Evolutionary conservation across 2,797 vertebrate genomes (phyloP).

Genomic region (Lophius americanus): DNA sequence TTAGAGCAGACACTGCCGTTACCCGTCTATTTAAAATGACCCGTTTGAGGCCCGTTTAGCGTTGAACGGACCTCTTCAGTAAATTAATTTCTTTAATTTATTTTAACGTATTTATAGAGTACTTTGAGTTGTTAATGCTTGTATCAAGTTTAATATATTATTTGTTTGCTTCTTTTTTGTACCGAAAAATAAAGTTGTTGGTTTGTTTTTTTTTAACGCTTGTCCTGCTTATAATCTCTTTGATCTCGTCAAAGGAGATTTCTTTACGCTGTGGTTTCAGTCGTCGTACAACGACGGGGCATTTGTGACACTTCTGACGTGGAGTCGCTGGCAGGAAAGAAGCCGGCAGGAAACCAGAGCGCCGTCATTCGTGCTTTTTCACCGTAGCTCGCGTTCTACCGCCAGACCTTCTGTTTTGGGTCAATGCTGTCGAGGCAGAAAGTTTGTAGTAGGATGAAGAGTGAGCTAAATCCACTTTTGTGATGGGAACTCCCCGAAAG

Average conservation of each 20-base stretch:
- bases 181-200: slow-evolving; percentile 81
- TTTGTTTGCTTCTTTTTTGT: slow-evolving; percentile 79
- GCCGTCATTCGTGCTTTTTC: slow-evolving; percentile 38
- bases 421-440: no score
- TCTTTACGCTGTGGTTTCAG: no score
- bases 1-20: slow-evolving; percentile 55
- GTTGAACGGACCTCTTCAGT: slow-evolving; percentile 78
- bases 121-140: slow-evolving; percentile 82
- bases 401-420: background rate
- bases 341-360: slow-evolving; percentile 50
- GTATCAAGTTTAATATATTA: slow-evolving; percentile 89
- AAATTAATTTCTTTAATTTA: slow-evolving; percentile 86
- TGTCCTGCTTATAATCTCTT: slow-evolving; percentile 6
- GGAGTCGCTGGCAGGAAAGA: slow-evolving; percentile 43
- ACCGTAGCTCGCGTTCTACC: slow-evolving; percentile 11
- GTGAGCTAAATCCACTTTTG: no score
- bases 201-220: slow-evolving; percentile 26
- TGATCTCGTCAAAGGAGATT: no score
- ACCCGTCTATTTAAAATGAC: slow-evolving; percentile 72
- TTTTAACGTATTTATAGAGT: slow-evolving; percentile 89
- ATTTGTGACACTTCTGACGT: slow-evolving; percentile 8
- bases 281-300: background rate
- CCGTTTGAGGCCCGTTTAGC: slow-evolving; percentile 74
- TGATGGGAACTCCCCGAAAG: no score
- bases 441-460: no score